These are phyloP conservation scores for Anhinga rufa DNA, from an alignment of 2,113 vertebrate species.

Conservation along the genomic window DNA sequence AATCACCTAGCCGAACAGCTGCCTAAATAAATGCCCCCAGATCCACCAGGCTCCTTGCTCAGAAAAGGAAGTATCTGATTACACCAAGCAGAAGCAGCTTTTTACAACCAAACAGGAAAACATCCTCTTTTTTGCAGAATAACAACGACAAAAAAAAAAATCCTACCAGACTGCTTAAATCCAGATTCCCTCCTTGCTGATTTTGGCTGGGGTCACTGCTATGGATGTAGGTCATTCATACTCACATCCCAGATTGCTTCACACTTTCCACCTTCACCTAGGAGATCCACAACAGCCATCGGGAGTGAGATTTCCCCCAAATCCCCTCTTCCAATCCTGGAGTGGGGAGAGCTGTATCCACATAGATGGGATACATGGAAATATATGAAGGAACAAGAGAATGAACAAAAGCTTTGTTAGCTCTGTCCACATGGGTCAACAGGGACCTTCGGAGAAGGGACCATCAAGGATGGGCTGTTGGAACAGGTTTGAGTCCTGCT, in stretches of 20 bases:
- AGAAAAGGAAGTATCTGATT: constrained; percentile 10
- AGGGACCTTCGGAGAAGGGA: neutral
- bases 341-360: neutral
- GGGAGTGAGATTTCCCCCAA: accelerated
- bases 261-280: neutral
- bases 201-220: neutral
- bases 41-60: neutral
- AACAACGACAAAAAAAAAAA: neutral
- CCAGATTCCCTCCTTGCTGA: neutral
- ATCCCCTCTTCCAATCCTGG: neutral
- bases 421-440: accelerated
- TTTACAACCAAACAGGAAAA: constrained; percentile 5
- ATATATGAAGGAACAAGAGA: accelerated
- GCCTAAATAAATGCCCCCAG: constrained; percentile 25
- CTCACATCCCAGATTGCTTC: neutral
- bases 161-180: neutral
- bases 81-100: neutral
- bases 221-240: neutral
- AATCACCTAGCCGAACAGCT: neutral
- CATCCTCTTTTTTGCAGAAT: neutral
- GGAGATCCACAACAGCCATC: neutral
- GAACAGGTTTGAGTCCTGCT: neutral
- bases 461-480: neutral
- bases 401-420: neutral
- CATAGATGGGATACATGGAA: neutral